Conservation (phyloP, 2,797 vertebrate species). For the Sebastolobus altivelis region DNA sequence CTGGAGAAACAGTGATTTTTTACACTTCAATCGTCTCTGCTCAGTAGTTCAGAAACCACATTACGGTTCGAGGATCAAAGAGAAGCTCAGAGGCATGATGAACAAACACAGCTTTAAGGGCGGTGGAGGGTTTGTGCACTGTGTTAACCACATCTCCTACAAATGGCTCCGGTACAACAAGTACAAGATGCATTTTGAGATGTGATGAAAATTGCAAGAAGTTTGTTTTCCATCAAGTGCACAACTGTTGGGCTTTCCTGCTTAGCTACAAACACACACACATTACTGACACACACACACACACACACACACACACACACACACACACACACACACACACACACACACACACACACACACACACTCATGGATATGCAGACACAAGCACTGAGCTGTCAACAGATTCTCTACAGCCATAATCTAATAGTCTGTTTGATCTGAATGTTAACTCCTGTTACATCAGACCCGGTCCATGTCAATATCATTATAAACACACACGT, state of each 20-base stretch:
- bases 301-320: neutral
- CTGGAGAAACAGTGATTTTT: constrained; percentile 5
- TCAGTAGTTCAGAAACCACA: constrained; percentile 15
- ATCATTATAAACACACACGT: constrained; percentile 18
- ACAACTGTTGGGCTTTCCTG: neutral
- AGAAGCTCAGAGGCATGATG: constrained; percentile 13
- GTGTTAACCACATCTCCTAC: constrained; percentile 12
- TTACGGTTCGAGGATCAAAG: constrained; percentile 10
- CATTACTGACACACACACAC: neutral
- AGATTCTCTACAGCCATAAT: constrained; percentile 42
- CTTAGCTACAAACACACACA: neutral
- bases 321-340: constrained; percentile 10
- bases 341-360: constrained; percentile 1
- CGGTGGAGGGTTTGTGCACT: neutral
- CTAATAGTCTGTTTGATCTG: constrained; percentile 64
- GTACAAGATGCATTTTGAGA: neutral
- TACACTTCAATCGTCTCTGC: constrained; percentile 25
- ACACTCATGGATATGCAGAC: neutral
- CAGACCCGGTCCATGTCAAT: constrained; percentile 40
- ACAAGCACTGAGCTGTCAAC: neutral
- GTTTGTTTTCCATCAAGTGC: neutral
- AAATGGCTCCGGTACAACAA: neutral
- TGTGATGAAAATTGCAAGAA: neutral
- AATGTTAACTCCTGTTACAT: constrained; percentile 59
- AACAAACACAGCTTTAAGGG: constrained; percentile 15